Percentiles rank a stretch among this genome's conserved stretches.
phyloP scores from a whole-genome alignment of 2,797 vertebrate species.

The Acipenser ruthenus region DNA sequence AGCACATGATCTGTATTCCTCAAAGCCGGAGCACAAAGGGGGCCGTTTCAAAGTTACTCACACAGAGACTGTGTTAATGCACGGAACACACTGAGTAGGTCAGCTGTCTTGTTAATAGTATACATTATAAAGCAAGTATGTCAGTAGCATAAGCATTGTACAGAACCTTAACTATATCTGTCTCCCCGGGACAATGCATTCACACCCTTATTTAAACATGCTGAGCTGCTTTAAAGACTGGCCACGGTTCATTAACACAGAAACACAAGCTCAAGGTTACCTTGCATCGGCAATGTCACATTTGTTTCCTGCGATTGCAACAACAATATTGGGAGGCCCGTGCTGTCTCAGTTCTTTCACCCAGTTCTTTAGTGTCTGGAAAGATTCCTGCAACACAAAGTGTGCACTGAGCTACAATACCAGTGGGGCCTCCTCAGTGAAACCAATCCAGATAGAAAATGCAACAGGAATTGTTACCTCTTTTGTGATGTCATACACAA shows the following conservation, averaged over 20 bases:
- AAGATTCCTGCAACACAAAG: slow-evolving; percentile 71
- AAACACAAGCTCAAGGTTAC: slow-evolving; percentile 42
- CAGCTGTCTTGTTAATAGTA: no score
- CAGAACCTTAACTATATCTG: no score
- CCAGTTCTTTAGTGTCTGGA: slow-evolving; percentile 95
- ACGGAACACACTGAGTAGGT: no score
- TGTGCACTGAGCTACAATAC: neutral
- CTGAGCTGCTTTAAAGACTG: neutral
- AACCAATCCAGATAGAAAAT: neutral
- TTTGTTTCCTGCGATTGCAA: slow-evolving; percentile 95
- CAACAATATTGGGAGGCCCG: slow-evolving; percentile 92
- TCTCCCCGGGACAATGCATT: no score
- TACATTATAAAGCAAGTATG: no score
- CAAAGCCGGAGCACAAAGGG: no score
- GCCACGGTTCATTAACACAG: neutral
- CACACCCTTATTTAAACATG: no score
- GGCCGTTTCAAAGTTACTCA: no score
- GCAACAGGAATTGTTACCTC: slow-evolving; percentile 61
- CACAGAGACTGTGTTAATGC: no score
- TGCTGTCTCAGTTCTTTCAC: slow-evolving; percentile 95
- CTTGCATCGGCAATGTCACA: slow-evolving; percentile 90
- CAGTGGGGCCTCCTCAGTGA: neutral
- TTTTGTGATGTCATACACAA: slow-evolving; percentile 98
- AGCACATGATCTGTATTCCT: no score
- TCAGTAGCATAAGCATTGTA: no score